Percentiles rank a stretch among this genome's conserved stretches.
These are phyloP conservation scores for Engraulis encrasicolus DNA, from an alignment of 2,113 vertebrate species.

Conservation along the genomic window DNA sequence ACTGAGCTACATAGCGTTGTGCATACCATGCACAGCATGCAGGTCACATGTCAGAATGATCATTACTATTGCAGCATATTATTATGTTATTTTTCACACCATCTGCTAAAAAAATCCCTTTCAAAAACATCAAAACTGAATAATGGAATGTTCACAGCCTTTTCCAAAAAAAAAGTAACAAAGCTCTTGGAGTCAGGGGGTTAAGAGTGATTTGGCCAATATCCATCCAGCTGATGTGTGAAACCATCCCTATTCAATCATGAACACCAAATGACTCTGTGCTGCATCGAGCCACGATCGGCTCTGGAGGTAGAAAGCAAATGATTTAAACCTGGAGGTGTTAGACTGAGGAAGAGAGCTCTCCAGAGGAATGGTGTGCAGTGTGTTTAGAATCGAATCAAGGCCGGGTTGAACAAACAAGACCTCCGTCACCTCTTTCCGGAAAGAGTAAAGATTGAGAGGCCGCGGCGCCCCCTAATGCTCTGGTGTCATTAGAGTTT, in stretches of 20 bases:
- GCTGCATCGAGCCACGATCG: neutral
- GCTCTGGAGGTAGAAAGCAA: conserved; percentile 14
- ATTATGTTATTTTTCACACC: no score
- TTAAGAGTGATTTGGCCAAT: neutral
- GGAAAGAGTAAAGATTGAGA: neutral
- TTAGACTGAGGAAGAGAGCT: neutral
- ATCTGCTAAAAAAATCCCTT: no score
- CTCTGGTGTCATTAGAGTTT: neutral
- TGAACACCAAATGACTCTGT: neutral
- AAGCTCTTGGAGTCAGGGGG: neutral
- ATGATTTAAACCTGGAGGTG: conserved; percentile 31
- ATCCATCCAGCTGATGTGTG: neutral
- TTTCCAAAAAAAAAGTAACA: neutral
- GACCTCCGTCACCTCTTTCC: neutral
- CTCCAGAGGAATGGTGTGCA: neutral
- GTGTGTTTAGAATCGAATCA: neutral
- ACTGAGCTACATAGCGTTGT: no score
- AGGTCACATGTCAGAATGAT: no score
- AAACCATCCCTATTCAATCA: neutral
- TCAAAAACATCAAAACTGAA: no score
- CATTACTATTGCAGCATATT: no score
- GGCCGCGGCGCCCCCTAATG: neutral
- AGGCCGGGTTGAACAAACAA: neutral
- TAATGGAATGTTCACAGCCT: neutral
- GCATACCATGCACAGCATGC: no score